Evolutionary conservation across 2,113 vertebrate genomes (phyloP).

Genomic region (Eonycteris spelaea): DNA sequence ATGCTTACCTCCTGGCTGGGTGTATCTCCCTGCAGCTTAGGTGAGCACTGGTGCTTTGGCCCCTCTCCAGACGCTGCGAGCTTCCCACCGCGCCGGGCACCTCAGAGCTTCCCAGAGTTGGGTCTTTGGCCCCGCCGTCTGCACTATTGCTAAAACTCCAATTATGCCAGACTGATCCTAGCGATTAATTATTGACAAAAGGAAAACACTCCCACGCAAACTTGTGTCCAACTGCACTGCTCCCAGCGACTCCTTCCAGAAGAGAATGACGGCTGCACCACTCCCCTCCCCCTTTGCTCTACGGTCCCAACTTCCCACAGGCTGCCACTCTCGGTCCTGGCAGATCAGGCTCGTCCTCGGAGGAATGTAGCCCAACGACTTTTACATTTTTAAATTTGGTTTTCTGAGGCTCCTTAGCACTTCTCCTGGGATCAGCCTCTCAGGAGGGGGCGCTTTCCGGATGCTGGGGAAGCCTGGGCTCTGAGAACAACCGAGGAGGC

Average conservation of each 20-base stretch:
- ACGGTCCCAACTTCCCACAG: constrained; percentile 39
- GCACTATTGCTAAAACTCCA: constrained; percentile 46
- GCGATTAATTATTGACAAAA: constrained; percentile 69
- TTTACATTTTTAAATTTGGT: not conserved
- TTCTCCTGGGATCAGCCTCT: not conserved
- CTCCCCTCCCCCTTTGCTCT: constrained; percentile 47
- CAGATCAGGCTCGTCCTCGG: not conserved
- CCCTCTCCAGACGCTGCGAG: constrained; percentile 37
- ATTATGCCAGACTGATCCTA: constrained; percentile 36
- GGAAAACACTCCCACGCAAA: constrained; percentile 56
- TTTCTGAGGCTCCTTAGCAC: not conserved
- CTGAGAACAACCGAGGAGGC: not conserved
- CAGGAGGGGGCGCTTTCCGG: not conserved
- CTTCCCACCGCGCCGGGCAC: not conserved
- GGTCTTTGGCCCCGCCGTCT: constrained; percentile 52
- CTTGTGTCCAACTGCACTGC: constrained; percentile 34
- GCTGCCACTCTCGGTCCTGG: constrained; percentile 14
- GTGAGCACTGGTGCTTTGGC: not conserved
- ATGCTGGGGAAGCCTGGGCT: not conserved
- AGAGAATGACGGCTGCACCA: not conserved
- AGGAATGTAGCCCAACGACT: constrained; percentile 34
- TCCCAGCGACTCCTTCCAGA: not conserved
- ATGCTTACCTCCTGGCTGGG: constrained; percentile 65
- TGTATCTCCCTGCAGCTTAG: not conserved
- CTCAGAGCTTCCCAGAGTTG: not conserved